Percentiles rank a stretch among this genome's conserved stretches.
These are phyloP conservation scores for Yasuhikotakia modesta DNA, from an alignment of 2,797 vertebrate species.

Conservation along the genomic window DNA sequence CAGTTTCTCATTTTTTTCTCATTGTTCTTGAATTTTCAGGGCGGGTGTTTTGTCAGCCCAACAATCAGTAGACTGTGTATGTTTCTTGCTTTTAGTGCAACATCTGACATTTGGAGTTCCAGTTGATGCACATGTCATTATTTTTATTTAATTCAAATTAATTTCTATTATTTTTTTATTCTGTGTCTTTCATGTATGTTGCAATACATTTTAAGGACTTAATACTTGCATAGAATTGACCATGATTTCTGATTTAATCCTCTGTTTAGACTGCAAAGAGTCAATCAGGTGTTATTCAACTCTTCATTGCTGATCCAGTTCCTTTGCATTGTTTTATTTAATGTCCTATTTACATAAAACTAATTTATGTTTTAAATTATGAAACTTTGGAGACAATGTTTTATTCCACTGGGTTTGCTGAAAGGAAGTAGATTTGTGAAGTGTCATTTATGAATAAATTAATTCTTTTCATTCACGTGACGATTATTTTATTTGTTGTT, in stretches of 20 bases:
- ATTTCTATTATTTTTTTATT: slow-evolving; percentile 13
- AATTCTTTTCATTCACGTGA: slow-evolving; percentile 73
- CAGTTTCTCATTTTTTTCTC: slow-evolving; percentile 8
- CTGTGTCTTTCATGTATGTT: slow-evolving; percentile 3
- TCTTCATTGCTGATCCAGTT: slow-evolving; percentile 62
- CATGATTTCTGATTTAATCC: slow-evolving; percentile 21
- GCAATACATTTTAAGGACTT: slow-evolving; percentile 29
- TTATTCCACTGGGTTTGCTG: slow-evolving; percentile 69
- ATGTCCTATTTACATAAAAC: slow-evolving; percentile 79
- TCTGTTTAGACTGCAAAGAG: slow-evolving; percentile 29
- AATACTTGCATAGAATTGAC: slow-evolving; percentile 33
- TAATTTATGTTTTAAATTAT: slow-evolving; percentile 89
- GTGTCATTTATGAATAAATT: slow-evolving; percentile 79
- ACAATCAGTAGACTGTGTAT: background rate
- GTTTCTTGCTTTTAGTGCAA: slow-evolving; percentile 7
- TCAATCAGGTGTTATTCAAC: slow-evolving; percentile 49
- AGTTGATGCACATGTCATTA: slow-evolving; percentile 6
- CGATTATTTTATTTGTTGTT: slow-evolving; percentile 66
- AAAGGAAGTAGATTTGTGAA: slow-evolving; percentile 69
- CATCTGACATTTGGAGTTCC: slow-evolving; percentile 18
- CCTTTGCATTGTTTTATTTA: slow-evolving; percentile 78
- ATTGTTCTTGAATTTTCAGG: slow-evolving; percentile 18
- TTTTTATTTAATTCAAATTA: slow-evolving; percentile 31
- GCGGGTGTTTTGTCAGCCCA: slow-evolving; percentile 1
- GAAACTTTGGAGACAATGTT: slow-evolving; percentile 71